These are phyloP conservation scores for Syngnathus scovelli DNA, from an alignment of 2,113 vertebrate species.

Conservation along the genomic window DNA sequence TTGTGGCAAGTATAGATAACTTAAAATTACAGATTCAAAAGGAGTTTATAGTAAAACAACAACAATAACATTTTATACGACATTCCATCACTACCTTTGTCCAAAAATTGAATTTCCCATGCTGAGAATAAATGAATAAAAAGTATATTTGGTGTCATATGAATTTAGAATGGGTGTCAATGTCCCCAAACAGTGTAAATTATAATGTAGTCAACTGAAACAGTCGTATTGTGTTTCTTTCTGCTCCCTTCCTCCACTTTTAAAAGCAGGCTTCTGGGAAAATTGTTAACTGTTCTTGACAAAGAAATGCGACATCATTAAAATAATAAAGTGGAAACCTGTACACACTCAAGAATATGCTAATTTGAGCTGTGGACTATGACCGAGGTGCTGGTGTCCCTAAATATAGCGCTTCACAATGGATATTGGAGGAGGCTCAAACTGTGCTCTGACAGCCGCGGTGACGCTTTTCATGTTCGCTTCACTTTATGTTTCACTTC, in stretches of 20 bases:
- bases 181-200: too few relatives aligned
- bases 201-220: not conserved
- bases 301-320: constrained; percentile 14
- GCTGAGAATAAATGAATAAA: too few relatives aligned
- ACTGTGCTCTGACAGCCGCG: constrained; percentile 11
- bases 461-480: constrained; percentile 9
- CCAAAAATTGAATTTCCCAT: too few relatives aligned
- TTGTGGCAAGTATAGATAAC: too few relatives aligned
- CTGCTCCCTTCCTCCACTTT: not conserved
- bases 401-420: constrained; percentile 30
- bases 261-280: not conserved
- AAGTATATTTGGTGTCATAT: too few relatives aligned
- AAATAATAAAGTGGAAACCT: constrained; percentile 26
- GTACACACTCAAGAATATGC: constrained; percentile 13
- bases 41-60: too few relatives aligned
- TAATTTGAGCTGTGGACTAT: constrained; percentile 4
- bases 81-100: too few relatives aligned
- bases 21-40: too few relatives aligned
- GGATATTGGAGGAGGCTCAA: constrained; percentile 13
- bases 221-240: not conserved
- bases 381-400: constrained; percentile 4
- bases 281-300: constrained; percentile 13
- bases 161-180: too few relatives aligned
- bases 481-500: constrained; percentile 1
- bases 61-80: too few relatives aligned